These are phyloP conservation scores for Lottia gigantea DNA, from an alignment of 2,888 invertebrate genomes.

Conservation along the genomic window DNA sequence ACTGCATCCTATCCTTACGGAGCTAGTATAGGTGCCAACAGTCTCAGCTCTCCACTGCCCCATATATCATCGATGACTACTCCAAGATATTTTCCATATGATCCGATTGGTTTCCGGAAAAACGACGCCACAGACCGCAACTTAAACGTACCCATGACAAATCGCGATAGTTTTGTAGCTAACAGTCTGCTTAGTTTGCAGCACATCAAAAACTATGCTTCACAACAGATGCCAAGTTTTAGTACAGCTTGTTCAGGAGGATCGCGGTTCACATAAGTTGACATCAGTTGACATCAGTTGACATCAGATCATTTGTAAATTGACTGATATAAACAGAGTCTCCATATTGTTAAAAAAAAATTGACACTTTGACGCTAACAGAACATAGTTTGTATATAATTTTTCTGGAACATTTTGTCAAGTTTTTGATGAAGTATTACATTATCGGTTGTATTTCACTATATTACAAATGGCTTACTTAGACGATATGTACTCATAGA, in stretches of 20 bases:
- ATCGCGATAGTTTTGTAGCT: constrained; percentile 53
- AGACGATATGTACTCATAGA: too few relatives aligned
- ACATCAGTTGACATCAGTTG: too few relatives aligned
- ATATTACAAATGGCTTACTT: too few relatives aligned
- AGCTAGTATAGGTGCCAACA: constrained; percentile 47
- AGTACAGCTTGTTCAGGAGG: constrained; percentile 54
- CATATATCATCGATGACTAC: constrained; percentile 66
- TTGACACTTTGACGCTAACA: too few relatives aligned
- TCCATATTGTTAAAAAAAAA: too few relatives aligned
- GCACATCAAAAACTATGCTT: constrained; percentile 87
- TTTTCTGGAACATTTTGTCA: too few relatives aligned
- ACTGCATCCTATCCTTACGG: constrained; percentile 35
- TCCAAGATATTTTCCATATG: constrained; percentile 79
- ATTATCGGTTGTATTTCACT: too few relatives aligned
- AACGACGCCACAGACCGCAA: constrained; percentile 63
- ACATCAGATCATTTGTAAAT: too few relatives aligned
- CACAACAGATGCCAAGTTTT: constrained; percentile 61
- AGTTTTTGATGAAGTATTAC: too few relatives aligned
- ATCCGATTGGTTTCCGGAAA: constrained; percentile 89
- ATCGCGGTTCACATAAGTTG: constrained; percentile 51
- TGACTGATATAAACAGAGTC: too few relatives aligned
- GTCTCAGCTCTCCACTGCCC: constrained; percentile 60
- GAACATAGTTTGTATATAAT: too few relatives aligned
- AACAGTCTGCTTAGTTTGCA: constrained; percentile 76
- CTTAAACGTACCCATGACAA: constrained; percentile 53